A percentile compares a stretch with the other conserved stretches of the same genome.
Evolutionary conservation across 2,797 vertebrate genomes (phyloP).

Genomic region (Bovichtus variegatus): DNA sequence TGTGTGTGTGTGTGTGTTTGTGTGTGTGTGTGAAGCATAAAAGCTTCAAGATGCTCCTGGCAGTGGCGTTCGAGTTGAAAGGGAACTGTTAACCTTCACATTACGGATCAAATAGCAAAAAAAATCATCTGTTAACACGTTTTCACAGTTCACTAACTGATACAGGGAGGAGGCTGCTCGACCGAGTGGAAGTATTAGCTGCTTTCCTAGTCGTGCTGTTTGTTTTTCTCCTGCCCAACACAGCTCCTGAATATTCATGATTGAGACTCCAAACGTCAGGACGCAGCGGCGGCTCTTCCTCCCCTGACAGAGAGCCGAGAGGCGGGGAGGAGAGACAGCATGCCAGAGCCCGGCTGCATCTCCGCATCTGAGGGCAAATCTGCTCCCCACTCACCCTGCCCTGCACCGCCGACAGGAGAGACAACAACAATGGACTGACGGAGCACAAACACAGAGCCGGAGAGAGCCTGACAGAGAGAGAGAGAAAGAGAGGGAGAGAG

Average conservation of each 20-base stretch:
- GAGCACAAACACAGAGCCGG: constrained; percentile 27
- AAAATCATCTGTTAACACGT: constrained; percentile 28
- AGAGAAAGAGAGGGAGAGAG: constrained; percentile 1
- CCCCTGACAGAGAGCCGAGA: constrained; percentile 59
- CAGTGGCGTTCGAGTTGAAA: constrained; percentile 35
- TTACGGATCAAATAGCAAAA: constrained; percentile 36
- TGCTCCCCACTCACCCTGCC: constrained; percentile 51
- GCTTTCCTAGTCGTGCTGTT: constrained; percentile 39
- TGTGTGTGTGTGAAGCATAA: not conserved
- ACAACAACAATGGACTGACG: constrained; percentile 55
- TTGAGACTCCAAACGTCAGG: constrained; percentile 76
- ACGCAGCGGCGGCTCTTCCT: constrained; percentile 72
- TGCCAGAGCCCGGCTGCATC: constrained; percentile 71
- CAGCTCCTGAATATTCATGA: constrained; percentile 85
- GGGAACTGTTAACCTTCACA: constrained; percentile 30
- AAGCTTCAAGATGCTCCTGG: not conserved
- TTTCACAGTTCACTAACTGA: constrained; percentile 43
- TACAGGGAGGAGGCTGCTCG: constrained; percentile 6
- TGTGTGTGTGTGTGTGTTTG: too few relatives aligned
- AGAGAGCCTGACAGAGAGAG: too few relatives aligned
- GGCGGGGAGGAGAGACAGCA: constrained; percentile 62
- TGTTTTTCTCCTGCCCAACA: constrained; percentile 50
- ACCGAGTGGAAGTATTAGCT: constrained; percentile 40
- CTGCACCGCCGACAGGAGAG: constrained; percentile 27
- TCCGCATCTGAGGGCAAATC: constrained; percentile 70